Conservation (phyloP, 1,140 invertebrate genomes). For the Penaeus chinensis region DNA sequence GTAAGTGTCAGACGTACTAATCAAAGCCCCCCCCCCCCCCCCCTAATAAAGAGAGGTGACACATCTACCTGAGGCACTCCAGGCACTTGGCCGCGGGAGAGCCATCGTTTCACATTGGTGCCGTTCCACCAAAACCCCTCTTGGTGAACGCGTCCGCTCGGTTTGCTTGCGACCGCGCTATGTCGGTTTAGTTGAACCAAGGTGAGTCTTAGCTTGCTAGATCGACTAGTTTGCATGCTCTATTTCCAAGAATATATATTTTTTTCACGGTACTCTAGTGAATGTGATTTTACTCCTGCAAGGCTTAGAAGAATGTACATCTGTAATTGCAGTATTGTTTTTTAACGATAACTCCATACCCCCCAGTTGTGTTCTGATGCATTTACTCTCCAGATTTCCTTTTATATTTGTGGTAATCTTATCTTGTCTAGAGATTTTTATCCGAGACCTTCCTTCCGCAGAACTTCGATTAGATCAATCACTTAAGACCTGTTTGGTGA, state of each 20-base stretch:
- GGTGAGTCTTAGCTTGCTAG: conserved; percentile 45
- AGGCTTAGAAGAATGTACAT: conserved; percentile 60
- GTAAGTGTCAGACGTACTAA: too few species aligned
- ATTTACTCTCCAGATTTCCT: conserved; percentile 40
- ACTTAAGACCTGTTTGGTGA: too few species aligned
- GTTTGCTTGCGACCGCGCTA: too few species aligned
- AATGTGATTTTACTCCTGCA: conserved; percentile 57
- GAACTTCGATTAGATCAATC: too few species aligned
- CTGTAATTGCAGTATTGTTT: conserved; percentile 52
- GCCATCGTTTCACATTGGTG: too few species aligned
- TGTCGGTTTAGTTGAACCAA: conserved; percentile 24
- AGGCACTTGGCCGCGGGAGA: too few species aligned
- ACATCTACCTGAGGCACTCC: too few species aligned
- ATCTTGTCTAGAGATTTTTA: conserved; percentile 5
- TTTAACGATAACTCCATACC: conserved; percentile 44
- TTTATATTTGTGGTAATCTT: conserved; percentile 15
- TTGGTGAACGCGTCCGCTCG: too few species aligned
- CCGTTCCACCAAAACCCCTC: too few species aligned
- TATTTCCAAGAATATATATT: conserved; percentile 34
- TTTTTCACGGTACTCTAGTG: conserved; percentile 57
- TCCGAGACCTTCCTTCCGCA: too few species aligned
- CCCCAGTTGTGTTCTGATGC: conserved; percentile 48
- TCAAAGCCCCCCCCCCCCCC: too few species aligned
- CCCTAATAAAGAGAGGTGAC: too few species aligned
- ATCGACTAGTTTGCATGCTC: conserved; percentile 51